Conservation (phyloP, 2,888 invertebrate species). For the Hyppa rectilinea region DNA sequence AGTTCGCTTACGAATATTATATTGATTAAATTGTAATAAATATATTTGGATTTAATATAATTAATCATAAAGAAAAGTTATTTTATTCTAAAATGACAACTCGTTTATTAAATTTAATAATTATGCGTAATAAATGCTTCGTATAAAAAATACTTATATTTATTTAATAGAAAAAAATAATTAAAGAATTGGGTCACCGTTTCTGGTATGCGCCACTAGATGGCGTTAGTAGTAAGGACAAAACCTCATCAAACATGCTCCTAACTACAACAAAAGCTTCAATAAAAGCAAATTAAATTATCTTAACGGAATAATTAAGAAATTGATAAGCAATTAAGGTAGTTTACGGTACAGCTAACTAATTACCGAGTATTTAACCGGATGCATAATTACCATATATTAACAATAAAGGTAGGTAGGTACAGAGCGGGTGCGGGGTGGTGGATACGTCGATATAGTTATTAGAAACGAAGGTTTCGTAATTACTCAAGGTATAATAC, state of each 20-base stretch:
- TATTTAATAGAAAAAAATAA: not conserved
- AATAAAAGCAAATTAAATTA: conserved; percentile 2
- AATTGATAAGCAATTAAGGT: not conserved
- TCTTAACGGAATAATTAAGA: not conserved
- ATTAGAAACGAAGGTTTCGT: conserved; percentile 24
- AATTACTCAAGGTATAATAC: conserved; percentile 26
- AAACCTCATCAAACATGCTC: not conserved
- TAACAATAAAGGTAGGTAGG: not conserved
- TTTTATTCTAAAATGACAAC: not conserved
- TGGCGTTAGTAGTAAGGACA: conserved; percentile 36
- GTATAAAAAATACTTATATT: not conserved
- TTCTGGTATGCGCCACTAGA: conserved; percentile 30
- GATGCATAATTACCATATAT: conserved; percentile 6
- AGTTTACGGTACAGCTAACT: not conserved
- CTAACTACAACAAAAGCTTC: not conserved
- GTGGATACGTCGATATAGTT: not conserved
- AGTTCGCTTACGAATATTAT: not conserved
- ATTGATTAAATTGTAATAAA: not conserved
- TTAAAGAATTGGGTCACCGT: not conserved
- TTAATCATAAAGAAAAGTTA: not conserved
- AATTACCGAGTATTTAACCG: conserved; percentile 19
- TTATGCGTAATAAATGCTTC: not conserved
- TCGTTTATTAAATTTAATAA: not conserved
- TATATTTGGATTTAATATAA: not conserved
- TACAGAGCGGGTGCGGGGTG: too few relatives aligned